Evolutionary conservation across 2,888 invertebrate species (phyloP).

Genomic region (Orthonevra nobilis): DNA sequence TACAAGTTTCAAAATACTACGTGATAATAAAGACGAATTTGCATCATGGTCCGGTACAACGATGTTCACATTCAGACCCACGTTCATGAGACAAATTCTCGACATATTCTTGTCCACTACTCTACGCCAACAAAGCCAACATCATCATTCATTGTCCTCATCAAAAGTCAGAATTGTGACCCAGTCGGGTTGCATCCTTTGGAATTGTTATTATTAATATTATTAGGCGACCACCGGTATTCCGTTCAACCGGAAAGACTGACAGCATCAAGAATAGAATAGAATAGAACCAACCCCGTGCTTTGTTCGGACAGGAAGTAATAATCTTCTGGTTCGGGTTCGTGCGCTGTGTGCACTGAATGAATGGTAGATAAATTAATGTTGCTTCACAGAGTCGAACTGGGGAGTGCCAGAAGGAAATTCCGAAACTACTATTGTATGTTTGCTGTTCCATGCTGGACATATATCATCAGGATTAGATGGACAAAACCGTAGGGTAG

Average conservation of each 20-base stretch:
- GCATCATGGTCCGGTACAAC: background rate
- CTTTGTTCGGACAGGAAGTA: slow-evolving; percentile 3
- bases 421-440: slow-evolving; percentile 12
- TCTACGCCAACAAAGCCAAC: background rate
- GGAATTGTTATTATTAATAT: slow-evolving; percentile 59
- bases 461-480: slow-evolving; percentile 14
- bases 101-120: background rate
- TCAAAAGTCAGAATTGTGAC: slow-evolving; percentile 38
- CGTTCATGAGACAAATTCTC: slow-evolving; percentile 41
- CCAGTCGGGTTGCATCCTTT: slow-evolving; percentile 44
- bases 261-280: background rate
- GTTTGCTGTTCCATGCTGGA: background rate
- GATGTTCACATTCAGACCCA: background rate
- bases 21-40: slow-evolving; percentile 56
- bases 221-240: slow-evolving; percentile 58
- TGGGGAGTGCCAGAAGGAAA: background rate
- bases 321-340: slow-evolving; percentile 10
- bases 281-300: background rate
- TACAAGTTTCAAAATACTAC: slow-evolving; percentile 26
- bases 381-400: no score
- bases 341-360: slow-evolving; percentile 4
- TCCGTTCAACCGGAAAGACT: slow-evolving; percentile 37
- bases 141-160: slow-evolving; percentile 31
- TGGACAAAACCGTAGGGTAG: no score
- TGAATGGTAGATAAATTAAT: slow-evolving; percentile 31